These are phyloP conservation scores for Callaeas wilsoni DNA, from an alignment of 2,113 vertebrate genomes.

Conservation along the genomic window DNA sequence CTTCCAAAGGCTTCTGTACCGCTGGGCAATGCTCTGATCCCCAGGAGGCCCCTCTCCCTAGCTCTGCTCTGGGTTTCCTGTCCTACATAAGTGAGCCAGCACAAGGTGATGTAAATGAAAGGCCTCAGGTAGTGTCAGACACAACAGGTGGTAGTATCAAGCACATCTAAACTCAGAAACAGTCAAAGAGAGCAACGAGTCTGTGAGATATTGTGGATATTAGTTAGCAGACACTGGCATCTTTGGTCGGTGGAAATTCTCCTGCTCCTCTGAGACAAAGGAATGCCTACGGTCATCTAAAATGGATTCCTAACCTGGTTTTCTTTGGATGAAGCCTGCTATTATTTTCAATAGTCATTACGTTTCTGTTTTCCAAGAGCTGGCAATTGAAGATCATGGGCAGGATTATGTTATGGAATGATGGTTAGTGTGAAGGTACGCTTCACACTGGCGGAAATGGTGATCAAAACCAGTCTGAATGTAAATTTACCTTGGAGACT, in stretches of 20 bases:
- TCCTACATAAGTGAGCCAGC: not conserved
- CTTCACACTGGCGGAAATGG: not conserved
- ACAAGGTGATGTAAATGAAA: not conserved
- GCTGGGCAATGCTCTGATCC: not conserved
- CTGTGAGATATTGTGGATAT: not conserved
- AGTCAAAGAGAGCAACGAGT: not conserved
- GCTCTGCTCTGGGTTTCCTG: not conserved
- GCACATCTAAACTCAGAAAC: not conserved
- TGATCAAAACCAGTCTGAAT: not conserved
- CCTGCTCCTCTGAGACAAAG: not conserved
- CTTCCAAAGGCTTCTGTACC: not conserved
- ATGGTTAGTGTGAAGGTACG: not conserved
- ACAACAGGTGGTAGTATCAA: not conserved
- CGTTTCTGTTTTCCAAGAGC: not conserved
- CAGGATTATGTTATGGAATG: not conserved
- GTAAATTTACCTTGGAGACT: not conserved
- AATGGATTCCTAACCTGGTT: not conserved
- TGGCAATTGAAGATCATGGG: not conserved
- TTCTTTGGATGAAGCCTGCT: not conserved
- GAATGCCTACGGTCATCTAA: not conserved
- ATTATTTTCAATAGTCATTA: not conserved
- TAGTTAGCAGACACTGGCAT: not conserved
- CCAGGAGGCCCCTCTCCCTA: not conserved
- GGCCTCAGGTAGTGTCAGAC: not conserved
- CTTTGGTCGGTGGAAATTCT: not conserved